A percentile compares a stretch with the other conserved stretches of the same genome.
Evolutionary conservation across 2,888 invertebrate genomes (phyloP).

Genomic region (Agriotes lineatus): DNA sequence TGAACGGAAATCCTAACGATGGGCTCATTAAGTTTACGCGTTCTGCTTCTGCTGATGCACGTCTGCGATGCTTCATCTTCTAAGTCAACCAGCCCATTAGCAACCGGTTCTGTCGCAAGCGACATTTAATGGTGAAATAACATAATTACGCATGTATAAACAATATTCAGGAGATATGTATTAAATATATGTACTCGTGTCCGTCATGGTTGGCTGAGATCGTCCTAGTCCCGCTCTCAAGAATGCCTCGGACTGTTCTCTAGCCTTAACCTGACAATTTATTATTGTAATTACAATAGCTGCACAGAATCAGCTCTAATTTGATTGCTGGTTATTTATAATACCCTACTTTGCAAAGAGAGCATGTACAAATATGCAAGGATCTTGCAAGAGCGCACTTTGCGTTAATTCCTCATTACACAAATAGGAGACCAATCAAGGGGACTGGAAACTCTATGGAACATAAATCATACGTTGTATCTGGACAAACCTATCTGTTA

Average conservation of each 20-base stretch:
- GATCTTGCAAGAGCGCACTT: not conserved
- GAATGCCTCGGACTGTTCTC: slow-evolving; percentile 26
- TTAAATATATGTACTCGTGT: slow-evolving; percentile 30
- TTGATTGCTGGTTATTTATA: slow-evolving; percentile 26
- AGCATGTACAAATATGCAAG: slow-evolving; percentile 16
- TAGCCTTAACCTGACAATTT: slow-evolving; percentile 45
- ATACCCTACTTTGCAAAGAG: slow-evolving; percentile 17
- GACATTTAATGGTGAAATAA: slow-evolving; percentile 49
- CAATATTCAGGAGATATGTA: slow-evolving; percentile 43
- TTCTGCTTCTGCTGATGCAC: slow-evolving; percentile 5
- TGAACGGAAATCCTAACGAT: slow-evolving; percentile 22
- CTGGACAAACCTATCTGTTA: too few species aligned
- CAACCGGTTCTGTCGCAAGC: slow-evolving; percentile 49
- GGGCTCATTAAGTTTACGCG: slow-evolving; percentile 19
- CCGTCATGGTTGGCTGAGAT: slow-evolving; percentile 43
- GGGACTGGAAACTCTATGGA: too few species aligned
- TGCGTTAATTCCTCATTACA: not conserved
- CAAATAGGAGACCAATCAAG: slow-evolving; percentile 5
- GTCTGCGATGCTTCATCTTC: slow-evolving; percentile 23
- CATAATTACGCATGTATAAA: slow-evolving; percentile 52
- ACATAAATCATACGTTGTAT: too few species aligned
- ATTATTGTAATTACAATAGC: slow-evolving; percentile 27
- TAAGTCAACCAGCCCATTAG: slow-evolving; percentile 19
- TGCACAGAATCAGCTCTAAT: slow-evolving; percentile 27
- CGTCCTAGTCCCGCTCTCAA: slow-evolving; percentile 42